These are phyloP conservation scores for Meghimatium bilineatum DNA, from an alignment of 2,888 invertebrate species.

Conservation along the genomic window DNA sequence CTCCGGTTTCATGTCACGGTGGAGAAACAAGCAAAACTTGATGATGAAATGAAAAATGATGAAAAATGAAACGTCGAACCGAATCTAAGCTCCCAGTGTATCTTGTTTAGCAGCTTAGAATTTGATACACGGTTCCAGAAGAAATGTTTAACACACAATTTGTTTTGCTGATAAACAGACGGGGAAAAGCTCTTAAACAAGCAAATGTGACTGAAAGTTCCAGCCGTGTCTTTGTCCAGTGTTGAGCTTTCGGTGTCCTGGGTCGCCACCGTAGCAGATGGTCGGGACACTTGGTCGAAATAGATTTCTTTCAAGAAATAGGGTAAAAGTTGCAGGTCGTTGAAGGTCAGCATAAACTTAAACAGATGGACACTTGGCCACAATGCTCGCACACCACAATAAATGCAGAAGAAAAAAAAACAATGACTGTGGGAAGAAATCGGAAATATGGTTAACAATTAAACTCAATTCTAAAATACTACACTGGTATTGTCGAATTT, in stretches of 20 bases:
- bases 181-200: conserved; percentile 27
- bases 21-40: neutral
- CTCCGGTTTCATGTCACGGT: conserved; percentile 83
- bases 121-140: neutral
- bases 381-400: neutral
- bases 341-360: conserved; percentile 40
- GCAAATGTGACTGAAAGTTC: conserved; percentile 17
- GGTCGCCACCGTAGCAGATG: conserved; percentile 40
- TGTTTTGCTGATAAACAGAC: neutral
- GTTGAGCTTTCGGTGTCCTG: conserved; percentile 16
- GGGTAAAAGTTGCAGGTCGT: neutral
- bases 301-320: conserved; percentile 19
- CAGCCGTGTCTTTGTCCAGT: conserved; percentile 34
- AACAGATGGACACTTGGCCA: conserved; percentile 26
- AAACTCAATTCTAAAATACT: neutral
- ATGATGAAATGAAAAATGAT: neutral
- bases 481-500: no score
- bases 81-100: neutral
- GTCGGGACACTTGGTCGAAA: conserved; percentile 12
- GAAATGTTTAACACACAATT: neutral
- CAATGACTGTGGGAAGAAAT: conserved; percentile 3
- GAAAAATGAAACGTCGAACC: no score
- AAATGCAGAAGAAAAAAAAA: conserved; percentile 2
- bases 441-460: neutral
- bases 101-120: neutral